Percentiles rank a stretch among this genome's conserved stretches.
phyloP scores from a whole-genome alignment of 2,888 invertebrate species.

The Campaea margaritaria region DNA sequence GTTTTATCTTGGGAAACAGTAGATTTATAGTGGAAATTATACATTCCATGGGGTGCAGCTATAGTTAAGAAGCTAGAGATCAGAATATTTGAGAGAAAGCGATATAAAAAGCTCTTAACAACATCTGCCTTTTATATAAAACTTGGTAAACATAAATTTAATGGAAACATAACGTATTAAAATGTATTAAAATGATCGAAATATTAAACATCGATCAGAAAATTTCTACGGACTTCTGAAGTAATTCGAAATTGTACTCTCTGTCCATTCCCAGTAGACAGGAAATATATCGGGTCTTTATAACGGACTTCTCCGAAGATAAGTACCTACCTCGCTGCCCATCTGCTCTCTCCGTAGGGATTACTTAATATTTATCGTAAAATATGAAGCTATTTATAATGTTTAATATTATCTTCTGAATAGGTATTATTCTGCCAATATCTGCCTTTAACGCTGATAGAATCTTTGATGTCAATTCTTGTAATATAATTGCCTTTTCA shows the following conservation, averaged over 20 bases:
- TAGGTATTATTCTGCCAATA: background rate
- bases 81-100: too few species aligned
- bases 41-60: too few species aligned
- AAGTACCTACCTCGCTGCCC: slow-evolving; percentile 38
- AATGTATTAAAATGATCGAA: too few species aligned
- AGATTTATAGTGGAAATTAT: too few species aligned
- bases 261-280: slow-evolving; percentile 48
- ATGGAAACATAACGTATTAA: too few species aligned
- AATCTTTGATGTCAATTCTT: background rate
- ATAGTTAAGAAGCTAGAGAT: too few species aligned
- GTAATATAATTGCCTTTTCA: background rate
- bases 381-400: slow-evolving; percentile 30
- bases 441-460: background rate
- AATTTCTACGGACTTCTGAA: slow-evolving; percentile 49
- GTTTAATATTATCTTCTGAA: slow-evolving; percentile 19
- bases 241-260: slow-evolving; percentile 51
- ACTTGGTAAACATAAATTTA: too few species aligned
- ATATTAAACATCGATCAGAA: slow-evolving; percentile 1
- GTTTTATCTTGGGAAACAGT: too few species aligned
- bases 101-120: too few species aligned
- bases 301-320: slow-evolving; percentile 46
- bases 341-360: slow-evolving; percentile 45
- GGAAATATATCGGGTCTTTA: slow-evolving; percentile 53
- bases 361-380: slow-evolving; percentile 44
- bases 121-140: too few species aligned